phyloP scores from a whole-genome alignment of 2,888 invertebrate species.

The Phymatocera aterrima region DNA sequence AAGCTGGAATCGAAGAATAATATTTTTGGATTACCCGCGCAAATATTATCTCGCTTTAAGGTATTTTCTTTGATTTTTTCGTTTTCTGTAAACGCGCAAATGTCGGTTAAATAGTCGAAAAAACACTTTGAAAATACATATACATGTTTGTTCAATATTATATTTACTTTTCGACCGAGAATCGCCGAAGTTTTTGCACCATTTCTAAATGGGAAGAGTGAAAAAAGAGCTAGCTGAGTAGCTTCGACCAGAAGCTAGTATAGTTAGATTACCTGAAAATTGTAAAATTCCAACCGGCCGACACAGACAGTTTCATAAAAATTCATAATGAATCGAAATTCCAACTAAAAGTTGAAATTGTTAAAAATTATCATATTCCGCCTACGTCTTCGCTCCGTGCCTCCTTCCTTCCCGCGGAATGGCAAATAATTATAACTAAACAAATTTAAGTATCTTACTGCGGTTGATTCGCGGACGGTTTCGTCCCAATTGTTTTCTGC shows the following conservation, averaged over 20 bases:
- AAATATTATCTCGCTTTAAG: neutral
- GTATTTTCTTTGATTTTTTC: too few relatives aligned
- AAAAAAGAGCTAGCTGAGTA: too few relatives aligned
- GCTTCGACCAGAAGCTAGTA: neutral
- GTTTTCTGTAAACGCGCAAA: neutral
- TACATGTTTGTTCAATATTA: too few relatives aligned
- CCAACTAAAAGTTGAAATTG: neutral
- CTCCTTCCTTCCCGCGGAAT: too few relatives aligned
- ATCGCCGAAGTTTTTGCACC: too few relatives aligned
- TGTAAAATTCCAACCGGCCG: too few relatives aligned
- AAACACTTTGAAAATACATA: neutral
- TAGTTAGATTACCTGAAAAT: neutral
- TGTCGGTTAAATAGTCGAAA: neutral
- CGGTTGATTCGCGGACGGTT: too few relatives aligned
- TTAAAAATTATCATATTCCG: neutral
- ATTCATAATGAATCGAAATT: neutral
- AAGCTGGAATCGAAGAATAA: constrained; percentile 2
- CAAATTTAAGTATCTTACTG: too few relatives aligned
- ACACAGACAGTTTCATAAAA: neutral
- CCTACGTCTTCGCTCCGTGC: neutral
- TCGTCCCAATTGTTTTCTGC: too few relatives aligned
- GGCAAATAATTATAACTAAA: too few relatives aligned
- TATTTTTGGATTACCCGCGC: neutral
- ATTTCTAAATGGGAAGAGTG: too few relatives aligned
- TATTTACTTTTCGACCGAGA: too few relatives aligned